Base-by-base conservation (phyloP, 2,888 invertebrate genomes). In the Biston stratarius region DNA sequence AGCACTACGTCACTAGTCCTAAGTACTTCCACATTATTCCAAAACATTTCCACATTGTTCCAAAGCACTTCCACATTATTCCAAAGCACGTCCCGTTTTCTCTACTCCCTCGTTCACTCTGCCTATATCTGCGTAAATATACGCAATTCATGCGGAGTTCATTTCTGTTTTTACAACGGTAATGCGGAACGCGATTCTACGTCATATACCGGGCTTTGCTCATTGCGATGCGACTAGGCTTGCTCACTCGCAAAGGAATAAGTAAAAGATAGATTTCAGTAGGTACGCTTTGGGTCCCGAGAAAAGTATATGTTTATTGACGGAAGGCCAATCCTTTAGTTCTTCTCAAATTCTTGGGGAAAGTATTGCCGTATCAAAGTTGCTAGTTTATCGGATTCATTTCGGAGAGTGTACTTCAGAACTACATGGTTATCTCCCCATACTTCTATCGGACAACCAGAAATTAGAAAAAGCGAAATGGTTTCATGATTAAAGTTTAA, bases 81-180 rank as follows among this genome's bases (percentile, higher is more conserved):
- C 24, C 24, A 2, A 24, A 24, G 24, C 9, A 38, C 69, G 69
- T 58, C 44, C 62, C 67, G 67, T 62, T 59, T 9, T 44, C 58
- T 58, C 62, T 47, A 52, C 44, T 62, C 34, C 34, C 51, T n/a
- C 36, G 36, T 38, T 12, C 12, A 5, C 12, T 10, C 3, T 5
- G 15, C 10, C 10, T 10, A 14, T n/a, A 74, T 77, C 66, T 55
- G n/a, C n/a, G 48, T 53, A 68, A 49, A 74, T 80, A 78, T 69
- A 74, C 73, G 74, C 79, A 77, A 79, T 80, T 82, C 76, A 77
- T 79, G 70, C 72, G 65, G 64, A 75, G 75, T 77, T 78, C 81
- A 80, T 81, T 79, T 79, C 79, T 84, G 83, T 83, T 81, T 83
- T 79, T 77, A 77, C 82, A 80, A 74, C 77, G 75, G 77, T 77